Percentiles rank a stretch among this genome's conserved stretches.
Conservation (phyloP, 2,888 invertebrate genomes). For the Lathronympha strigana region DNA sequence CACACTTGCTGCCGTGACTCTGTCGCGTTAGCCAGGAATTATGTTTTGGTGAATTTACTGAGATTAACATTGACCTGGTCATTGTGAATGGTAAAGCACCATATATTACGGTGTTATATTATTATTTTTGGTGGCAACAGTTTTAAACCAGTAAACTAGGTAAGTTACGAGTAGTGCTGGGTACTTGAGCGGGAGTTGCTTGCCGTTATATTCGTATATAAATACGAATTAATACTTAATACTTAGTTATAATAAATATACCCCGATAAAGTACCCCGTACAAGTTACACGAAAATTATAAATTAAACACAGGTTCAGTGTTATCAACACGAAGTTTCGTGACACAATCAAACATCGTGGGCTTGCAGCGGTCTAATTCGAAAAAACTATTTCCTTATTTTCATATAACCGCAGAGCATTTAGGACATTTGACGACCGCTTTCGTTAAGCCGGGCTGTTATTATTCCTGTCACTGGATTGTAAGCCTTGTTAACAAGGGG, state of each 20-base stretch:
- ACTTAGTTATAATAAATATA: no score
- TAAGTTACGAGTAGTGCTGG: no score
- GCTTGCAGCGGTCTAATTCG: slow-evolving; percentile 24
- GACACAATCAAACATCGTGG: slow-evolving; percentile 24
- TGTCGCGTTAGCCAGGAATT: slow-evolving; percentile 1
- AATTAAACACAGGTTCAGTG: slow-evolving; percentile 4
- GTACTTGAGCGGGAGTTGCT: no score
- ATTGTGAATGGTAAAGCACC: not conserved
- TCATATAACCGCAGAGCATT: slow-evolving; percentile 21
- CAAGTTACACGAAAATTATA: not conserved
- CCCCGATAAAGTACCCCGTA: no score
- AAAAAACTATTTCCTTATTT: slow-evolving; percentile 32
- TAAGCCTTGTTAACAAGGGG: slow-evolving; percentile 6
- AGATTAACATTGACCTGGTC: not conserved
- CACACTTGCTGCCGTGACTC: slow-evolving; percentile 20
- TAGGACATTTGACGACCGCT: slow-evolving; percentile 23
- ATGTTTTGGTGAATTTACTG: slow-evolving; percentile 1
- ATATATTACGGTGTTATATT: not conserved
- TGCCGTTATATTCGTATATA: no score
- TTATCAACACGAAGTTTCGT: slow-evolving; percentile 23
- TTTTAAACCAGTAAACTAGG: no score
- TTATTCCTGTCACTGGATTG: slow-evolving; percentile 12
- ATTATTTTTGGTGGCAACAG: not conserved
- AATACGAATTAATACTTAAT: no score
- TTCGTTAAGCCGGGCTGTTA: not conserved